Base-by-base conservation (phyloP, 2,888 invertebrate species). In the Timandra comae region DNA sequence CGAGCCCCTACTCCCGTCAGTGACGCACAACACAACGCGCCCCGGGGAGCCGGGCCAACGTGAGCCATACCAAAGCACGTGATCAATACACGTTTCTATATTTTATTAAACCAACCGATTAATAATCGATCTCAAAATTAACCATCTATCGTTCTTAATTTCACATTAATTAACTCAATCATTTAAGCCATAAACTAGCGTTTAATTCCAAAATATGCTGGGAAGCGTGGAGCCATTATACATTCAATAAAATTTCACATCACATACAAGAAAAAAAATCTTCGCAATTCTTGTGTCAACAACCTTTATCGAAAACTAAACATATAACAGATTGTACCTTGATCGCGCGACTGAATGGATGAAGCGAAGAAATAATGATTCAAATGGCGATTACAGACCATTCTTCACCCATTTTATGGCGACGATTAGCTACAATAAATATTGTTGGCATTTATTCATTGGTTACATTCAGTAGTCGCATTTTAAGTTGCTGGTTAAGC, bases 251-350 rank as follows among this genome's bases (percentile, higher is more conserved):
- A 3, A 6, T 16, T 6, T 16, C 4, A 16, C 6, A 16, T 5
- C 1, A 6, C 16, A 16, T 6, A 16, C 16, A 16, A 11, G 11
- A 22, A 13, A 26, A 25, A 32, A 33, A 41, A 40, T 33, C 34
- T 34, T 31, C 27, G 51, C 30, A 35, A 42, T 43, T 46, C 46
- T 32, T 35, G 43, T 48, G 49, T 43, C 52, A 52, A 44, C 38
- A 49, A 41, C 44, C 49, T 45, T 41, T 46, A 49, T 48, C 43
- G 40, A 49, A 45, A 44, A 37, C 37, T 40, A 44, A 49, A 47
- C 43, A 46, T 42, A 33, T 39, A 44, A 32, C 38, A 41, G 40
- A 43, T 46, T 45, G 42, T 40, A 45, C 46, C 41, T 45, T 43
- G 40, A 48, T 51, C 44, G 41, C 47, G 30, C 16, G 22, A 29